Conservation (phyloP, 2,888 invertebrate genomes). For the Tubulanus polymorphus region DNA sequence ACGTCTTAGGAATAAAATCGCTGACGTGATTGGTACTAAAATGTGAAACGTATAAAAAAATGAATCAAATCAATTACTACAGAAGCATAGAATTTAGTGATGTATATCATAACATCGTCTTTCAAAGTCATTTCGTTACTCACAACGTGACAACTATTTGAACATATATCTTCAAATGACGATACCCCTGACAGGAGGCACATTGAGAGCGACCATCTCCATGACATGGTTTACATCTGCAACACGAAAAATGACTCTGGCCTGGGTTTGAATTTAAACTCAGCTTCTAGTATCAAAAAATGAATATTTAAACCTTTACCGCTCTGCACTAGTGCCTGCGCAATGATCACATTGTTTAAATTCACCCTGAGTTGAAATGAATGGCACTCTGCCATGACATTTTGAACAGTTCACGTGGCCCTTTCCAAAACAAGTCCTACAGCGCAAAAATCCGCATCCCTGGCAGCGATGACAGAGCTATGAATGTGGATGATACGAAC, state of each 20-base stretch:
- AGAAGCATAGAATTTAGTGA: too few relatives aligned
- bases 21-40: not conserved
- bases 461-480: slow-evolving; percentile 53
- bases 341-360: too few relatives aligned
- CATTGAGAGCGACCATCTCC: slow-evolving; percentile 44
- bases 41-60: not conserved
- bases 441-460: slow-evolving; percentile 55
- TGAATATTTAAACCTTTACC: too few relatives aligned
- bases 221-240: slow-evolving; percentile 38
- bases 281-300: too few relatives aligned
- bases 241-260: too few relatives aligned
- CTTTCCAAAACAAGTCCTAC: slow-evolving; percentile 33
- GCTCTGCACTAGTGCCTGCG: too few relatives aligned
- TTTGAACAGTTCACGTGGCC: slow-evolving; percentile 21
- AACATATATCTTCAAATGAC: slow-evolving; percentile 44
- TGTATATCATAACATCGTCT: too few relatives aligned
- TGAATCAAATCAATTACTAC: too few relatives aligned
- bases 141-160: slow-evolving; percentile 44
- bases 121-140: too few relatives aligned
- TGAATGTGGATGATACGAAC: too few relatives aligned
- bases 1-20: not conserved
- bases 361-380: too few relatives aligned
- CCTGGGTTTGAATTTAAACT: too few relatives aligned
- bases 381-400: slow-evolving; percentile 24
- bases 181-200: slow-evolving; percentile 35